Evolutionary conservation across 2,797 vertebrate genomes (phyloP).

Genomic region (Pangasius mekongensis): DNA sequence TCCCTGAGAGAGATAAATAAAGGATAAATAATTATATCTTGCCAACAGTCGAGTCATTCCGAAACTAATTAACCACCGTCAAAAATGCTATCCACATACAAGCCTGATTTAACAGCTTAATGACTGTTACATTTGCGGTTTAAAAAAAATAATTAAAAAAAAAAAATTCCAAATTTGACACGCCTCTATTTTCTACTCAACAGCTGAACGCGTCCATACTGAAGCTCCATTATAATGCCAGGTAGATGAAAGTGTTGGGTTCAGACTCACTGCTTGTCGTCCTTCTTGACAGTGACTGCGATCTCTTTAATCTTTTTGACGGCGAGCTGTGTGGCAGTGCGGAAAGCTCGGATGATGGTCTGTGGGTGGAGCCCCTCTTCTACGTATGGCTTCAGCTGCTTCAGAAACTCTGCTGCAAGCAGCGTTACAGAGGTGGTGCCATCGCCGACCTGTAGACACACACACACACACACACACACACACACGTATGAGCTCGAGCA

Average conservation of each 20-base stretch:
- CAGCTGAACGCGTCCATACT: neutral
- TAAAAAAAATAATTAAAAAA: neutral
- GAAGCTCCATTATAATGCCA: neutral
- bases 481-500: neutral
- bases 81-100: neutral
- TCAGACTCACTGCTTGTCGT: constrained; percentile 86
- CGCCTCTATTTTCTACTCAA: neutral
- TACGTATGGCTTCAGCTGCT: constrained; percentile 92
- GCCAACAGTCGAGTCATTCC: neutral
- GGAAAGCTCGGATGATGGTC: constrained; percentile 97
- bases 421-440: constrained; percentile 97
- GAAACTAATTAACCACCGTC: neutral
- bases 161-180: neutral
- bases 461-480: neutral
- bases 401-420: constrained; percentile 93
- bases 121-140: neutral
- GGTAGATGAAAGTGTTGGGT: neutral
- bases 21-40: neutral
- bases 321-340: constrained; percentile 88
- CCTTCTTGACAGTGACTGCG: constrained; percentile 88
- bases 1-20: constrained; percentile 66
- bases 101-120: neutral
- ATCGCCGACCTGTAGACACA: constrained; percentile 85
- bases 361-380: constrained; percentile 97
- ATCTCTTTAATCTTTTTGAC: constrained; percentile 91